phyloP scores from a whole-genome alignment of 2,888 invertebrate genomes.

The Mantis religiosa region DNA sequence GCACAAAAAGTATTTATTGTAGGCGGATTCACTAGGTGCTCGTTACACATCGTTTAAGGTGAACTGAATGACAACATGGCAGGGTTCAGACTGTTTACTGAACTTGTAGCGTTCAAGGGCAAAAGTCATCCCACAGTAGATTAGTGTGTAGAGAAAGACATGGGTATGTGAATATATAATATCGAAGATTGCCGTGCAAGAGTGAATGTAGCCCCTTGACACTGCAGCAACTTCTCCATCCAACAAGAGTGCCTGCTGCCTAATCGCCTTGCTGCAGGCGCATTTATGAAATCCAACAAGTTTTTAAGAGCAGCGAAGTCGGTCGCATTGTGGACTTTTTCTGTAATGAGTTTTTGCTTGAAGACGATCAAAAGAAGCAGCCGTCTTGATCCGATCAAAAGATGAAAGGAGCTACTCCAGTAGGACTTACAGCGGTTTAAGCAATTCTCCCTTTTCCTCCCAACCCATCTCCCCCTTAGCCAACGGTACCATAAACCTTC shows the following conservation, averaged over 20 bases:
- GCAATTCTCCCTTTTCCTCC: neutral
- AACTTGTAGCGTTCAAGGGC: no score
- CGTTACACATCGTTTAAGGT: no score
- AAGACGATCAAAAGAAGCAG: neutral
- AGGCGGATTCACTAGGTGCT: no score
- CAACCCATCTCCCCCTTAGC: neutral
- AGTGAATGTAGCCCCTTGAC: no score
- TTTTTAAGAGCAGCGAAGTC: neutral
- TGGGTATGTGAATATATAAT: no score
- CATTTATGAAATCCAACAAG: neutral
- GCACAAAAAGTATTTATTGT: no score
- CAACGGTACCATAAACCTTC: neutral
- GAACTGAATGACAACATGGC: no score
- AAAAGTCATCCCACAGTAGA: no score
- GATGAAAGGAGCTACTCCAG: neutral
- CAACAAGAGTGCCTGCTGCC: neutral
- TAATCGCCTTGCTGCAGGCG: neutral
- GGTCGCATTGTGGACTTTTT: neutral
- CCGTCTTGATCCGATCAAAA: neutral
- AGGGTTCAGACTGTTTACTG: no score
- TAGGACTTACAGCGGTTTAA: neutral
- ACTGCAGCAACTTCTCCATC: no score
- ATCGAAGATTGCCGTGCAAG: no score
- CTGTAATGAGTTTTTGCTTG: neutral
- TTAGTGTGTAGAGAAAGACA: no score